These are phyloP conservation scores for Idaea biselata DNA, from an alignment of 2,888 invertebrate genomes.

Conservation along the genomic window DNA sequence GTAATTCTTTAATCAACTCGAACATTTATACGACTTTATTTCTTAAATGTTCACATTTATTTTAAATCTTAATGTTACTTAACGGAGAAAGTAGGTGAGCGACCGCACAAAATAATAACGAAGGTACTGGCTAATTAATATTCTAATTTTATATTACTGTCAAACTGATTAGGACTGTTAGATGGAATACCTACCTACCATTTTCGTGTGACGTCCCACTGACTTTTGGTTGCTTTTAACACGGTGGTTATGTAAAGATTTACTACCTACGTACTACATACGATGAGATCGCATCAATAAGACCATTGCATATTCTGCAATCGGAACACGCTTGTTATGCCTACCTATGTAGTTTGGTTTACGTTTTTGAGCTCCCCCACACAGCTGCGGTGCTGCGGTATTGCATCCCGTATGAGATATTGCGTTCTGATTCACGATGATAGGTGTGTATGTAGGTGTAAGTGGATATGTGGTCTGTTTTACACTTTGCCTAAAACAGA, in stretches of 20 bases:
- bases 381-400: no score
- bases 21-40: conserved; percentile 4
- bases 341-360: background rate
- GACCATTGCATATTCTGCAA: background rate
- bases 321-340: background rate
- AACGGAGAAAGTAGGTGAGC: conserved; percentile 27
- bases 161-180: conserved; percentile 9
- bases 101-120: conserved; percentile 23
- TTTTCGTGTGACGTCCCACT: background rate
- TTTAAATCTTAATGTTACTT: conserved; percentile 12
- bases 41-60: conserved; percentile 6
- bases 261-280: background rate
- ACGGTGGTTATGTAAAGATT: background rate
- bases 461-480: no score
- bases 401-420: no score
- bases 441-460: no score
- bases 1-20: conserved; percentile 1
- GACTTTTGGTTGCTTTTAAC: background rate
- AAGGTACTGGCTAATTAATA: conserved; percentile 28
- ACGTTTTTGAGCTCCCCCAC: no score
- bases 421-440: no score
- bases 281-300: background rate
- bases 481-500: no score
- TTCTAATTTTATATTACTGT: conserved; percentile 19
- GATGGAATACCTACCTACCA: conserved; percentile 13